phyloP scores from a whole-genome alignment of 2,797 vertebrate species.

The Bufotes viridis region DNA sequence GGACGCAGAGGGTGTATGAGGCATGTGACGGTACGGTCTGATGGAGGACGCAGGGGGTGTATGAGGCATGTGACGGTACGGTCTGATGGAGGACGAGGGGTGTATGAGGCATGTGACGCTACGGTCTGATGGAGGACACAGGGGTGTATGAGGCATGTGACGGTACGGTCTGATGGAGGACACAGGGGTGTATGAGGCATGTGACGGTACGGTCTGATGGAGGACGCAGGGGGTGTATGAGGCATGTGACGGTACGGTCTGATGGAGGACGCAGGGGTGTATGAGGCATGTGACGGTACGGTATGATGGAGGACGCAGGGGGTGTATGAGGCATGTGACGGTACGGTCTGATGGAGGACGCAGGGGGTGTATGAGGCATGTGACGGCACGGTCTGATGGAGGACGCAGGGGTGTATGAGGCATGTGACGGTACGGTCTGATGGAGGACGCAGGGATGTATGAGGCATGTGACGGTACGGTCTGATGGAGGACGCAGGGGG shows the following conservation, averaged over 20 bases:
- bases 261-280: neutral
- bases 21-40: neutral
- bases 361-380: neutral
- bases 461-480: neutral
- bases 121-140: neutral
- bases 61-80: neutral
- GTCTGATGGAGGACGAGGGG: neutral
- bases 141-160: neutral
- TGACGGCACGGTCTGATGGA: neutral
- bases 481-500: neutral
- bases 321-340: neutral
- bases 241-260: neutral
- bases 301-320: neutral
- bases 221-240: neutral
- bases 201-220: neutral
- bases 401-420: neutral
- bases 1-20: neutral
- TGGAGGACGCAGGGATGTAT: neutral
- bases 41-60: neutral
- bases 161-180: neutral
- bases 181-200: neutral
- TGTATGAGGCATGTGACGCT: neutral
- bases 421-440: neutral
- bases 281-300: neutral
- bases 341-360: neutral